Evolutionary conservation across 2,797 vertebrate species (phyloP).

Genomic region (Paramormyrops hopkinsi): DNA sequence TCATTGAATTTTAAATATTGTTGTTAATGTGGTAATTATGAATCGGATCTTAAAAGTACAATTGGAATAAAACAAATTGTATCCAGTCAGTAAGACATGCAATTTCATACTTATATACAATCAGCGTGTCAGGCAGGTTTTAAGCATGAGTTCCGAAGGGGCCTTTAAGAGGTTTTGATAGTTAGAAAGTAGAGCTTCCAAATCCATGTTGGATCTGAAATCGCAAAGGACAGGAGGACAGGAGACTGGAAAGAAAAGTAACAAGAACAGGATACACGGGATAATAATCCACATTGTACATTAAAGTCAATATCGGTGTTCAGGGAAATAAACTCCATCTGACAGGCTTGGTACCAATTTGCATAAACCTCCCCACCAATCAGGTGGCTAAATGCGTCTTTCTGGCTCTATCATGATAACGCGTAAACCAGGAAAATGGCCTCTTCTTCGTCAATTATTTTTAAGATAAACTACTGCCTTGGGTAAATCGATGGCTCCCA

Average conservation of each 20-base stretch:
- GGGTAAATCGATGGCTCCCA: not conserved
- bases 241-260: not conserved
- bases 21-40: not conserved
- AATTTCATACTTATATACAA: not conserved
- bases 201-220: not conserved
- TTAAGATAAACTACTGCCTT: not conserved
- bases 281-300: not conserved
- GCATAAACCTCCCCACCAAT: not conserved
- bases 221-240: no score
- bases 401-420: not conserved
- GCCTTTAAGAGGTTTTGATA: not conserved
- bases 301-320: not conserved
- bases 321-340: not conserved
- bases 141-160: not conserved
- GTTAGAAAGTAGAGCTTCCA: not conserved
- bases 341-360: not conserved
- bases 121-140: not conserved
- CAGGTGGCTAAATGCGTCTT: not conserved
- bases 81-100: not conserved
- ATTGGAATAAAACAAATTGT: not conserved
- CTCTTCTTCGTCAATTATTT: not conserved
- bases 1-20: not conserved
- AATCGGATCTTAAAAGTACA: not conserved
- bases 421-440: not conserved
- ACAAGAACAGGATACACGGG: not conserved